Evolutionary conservation across 2,113 vertebrate species (phyloP).

Genomic region (Burhinus bistriatus): DNA sequence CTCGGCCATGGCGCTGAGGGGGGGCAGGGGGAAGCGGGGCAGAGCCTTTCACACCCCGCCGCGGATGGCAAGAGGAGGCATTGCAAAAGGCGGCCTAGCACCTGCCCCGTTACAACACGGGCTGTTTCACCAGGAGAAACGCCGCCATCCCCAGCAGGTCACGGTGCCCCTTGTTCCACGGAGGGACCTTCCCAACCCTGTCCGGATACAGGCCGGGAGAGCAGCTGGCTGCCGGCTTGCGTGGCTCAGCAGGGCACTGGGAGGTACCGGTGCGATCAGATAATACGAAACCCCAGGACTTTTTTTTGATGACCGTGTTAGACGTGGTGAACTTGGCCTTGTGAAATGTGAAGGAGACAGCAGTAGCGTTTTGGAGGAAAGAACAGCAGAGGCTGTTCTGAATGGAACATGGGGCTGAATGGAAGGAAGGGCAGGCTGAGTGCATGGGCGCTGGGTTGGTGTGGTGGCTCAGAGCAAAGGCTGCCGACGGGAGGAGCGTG

Average conservation of each 20-base stretch:
- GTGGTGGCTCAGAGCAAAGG: no score
- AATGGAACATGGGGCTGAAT: neutral
- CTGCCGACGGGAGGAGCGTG: no score
- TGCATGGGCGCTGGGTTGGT: accelerated
- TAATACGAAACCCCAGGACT: accelerated
- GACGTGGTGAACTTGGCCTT: no score
- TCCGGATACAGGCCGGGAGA: accelerated
- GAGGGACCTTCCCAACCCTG: accelerated
- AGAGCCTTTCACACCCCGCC: neutral
- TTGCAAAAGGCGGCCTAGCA: neutral
- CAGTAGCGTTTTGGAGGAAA: no score
- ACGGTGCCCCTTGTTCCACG: accelerated
- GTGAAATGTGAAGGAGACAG: neutral
- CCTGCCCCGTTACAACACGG: accelerated
- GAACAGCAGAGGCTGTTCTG: neutral
- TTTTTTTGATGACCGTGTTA: no score
- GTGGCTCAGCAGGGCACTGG: neutral
- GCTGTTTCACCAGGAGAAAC: accelerated
- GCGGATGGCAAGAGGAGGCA: accelerated
- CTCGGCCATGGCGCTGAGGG: no score
- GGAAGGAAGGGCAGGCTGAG: neutral
- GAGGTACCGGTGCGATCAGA: accelerated
- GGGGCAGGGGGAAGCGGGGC: neutral
- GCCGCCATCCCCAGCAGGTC: neutral
- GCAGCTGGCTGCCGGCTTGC: neutral